These are phyloP conservation scores for Stenichneumon culpator DNA, from an alignment of 2,888 invertebrate species.

Conservation along the genomic window DNA sequence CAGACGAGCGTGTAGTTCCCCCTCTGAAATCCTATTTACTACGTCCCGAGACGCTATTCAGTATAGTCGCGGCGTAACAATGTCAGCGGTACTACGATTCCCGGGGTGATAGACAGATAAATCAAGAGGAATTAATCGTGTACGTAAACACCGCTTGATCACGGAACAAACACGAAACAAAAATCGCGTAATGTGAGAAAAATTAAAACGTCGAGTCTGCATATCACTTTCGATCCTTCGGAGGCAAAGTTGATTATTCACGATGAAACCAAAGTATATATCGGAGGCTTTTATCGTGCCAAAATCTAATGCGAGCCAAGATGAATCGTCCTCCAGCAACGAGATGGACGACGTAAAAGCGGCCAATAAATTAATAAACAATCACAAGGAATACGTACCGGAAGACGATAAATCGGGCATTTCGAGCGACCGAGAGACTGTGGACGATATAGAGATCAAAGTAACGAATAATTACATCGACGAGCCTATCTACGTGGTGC, in stretches of 20 bases:
- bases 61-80: constrained; percentile 55
- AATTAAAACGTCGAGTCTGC: background rate
- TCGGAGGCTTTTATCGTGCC: constrained; percentile 80
- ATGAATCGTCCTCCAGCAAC: constrained; percentile 54
- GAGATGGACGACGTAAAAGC: constrained; percentile 74
- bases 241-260: background rate
- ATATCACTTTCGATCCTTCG: constrained; percentile 16
- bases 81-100: constrained; percentile 25
- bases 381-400: constrained; percentile 54
- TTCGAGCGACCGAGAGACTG: background rate
- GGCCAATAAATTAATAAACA: constrained; percentile 70
- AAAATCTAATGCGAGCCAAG: constrained; percentile 48
- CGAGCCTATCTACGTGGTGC: constrained; percentile 73
- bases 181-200: background rate
- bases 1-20: constrained; percentile 16
- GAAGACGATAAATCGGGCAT: constrained; percentile 53
- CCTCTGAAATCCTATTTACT: constrained; percentile 38
- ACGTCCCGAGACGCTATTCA: constrained; percentile 53
- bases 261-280: constrained; percentile 72
- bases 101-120: background rate
- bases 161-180: background rate
- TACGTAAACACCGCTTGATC: background rate
- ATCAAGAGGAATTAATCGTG: background rate
- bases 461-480: constrained; percentile 53
- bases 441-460: constrained; percentile 11